Evolutionary conservation across 2,113 vertebrate genomes (phyloP).

Genomic region (Mastomys coucha): DNA sequence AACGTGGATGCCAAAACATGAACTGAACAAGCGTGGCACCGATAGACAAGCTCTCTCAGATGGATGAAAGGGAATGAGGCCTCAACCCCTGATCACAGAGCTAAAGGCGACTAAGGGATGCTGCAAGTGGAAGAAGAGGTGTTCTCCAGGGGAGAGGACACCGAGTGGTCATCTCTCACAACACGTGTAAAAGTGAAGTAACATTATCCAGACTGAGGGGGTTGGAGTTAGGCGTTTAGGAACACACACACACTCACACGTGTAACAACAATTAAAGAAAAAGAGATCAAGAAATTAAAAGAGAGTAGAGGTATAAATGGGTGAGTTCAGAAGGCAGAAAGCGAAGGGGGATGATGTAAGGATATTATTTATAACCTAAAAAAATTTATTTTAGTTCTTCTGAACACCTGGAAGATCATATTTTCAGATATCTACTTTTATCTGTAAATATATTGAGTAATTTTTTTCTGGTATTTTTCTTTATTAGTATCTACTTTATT

Average conservation of each 20-base stretch:
- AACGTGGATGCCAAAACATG: not conserved
- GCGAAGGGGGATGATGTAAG: too few relatives aligned
- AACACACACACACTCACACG: not conserved
- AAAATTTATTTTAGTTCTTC: not conserved
- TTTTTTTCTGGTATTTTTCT: too few relatives aligned
- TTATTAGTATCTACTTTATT: too few relatives aligned
- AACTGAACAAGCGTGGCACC: not conserved
- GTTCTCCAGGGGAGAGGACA: not conserved
- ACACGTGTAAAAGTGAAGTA: too few relatives aligned
- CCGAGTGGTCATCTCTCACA: not conserved
- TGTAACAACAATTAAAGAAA: not conserved
- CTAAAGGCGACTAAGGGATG: not conserved
- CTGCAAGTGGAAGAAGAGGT: rapidly evolving
- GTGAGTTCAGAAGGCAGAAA: not conserved
- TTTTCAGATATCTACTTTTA: not conserved
- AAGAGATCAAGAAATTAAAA: not conserved
- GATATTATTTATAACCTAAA: not conserved
- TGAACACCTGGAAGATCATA: not conserved
- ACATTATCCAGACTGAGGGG: not conserved
- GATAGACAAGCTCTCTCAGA: rapidly evolving
- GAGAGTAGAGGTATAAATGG: not conserved
- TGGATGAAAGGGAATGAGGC: too few relatives aligned
- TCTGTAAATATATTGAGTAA: not conserved
- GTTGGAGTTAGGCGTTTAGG: not conserved
- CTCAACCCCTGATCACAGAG: not conserved